These are phyloP conservation scores for Acanthiza pusilla DNA, from an alignment of 2,797 vertebrate genomes.

Conservation along the genomic window DNA sequence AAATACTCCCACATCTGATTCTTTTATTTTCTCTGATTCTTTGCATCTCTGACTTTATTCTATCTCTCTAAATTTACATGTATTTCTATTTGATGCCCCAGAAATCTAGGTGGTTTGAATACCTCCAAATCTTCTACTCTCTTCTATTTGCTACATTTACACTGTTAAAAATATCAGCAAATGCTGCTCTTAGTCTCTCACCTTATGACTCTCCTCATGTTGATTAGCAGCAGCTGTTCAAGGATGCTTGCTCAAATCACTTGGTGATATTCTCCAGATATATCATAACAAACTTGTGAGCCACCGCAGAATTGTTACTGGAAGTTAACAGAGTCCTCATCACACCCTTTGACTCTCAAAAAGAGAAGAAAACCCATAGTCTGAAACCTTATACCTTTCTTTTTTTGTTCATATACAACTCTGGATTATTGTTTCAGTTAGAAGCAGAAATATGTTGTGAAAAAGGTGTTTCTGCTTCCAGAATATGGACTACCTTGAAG, in stretches of 20 bases:
- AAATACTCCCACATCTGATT: neutral
- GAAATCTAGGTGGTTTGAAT: neutral
- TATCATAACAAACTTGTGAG: neutral
- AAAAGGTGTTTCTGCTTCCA: neutral
- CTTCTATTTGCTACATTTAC: neutral
- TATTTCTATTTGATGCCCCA: neutral
- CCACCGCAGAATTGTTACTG: neutral
- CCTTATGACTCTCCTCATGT: neutral
- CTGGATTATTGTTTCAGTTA: neutral
- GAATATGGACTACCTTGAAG: neutral
- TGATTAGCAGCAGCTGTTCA: neutral
- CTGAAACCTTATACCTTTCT: neutral
- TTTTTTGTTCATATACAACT: neutral
- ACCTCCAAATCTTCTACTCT: neutral
- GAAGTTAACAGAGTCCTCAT: neutral
- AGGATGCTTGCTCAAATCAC: neutral
- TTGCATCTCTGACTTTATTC: neutral
- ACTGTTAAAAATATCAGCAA: neutral
- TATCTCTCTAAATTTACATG: constrained; percentile 6
- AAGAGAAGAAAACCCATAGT: neutral
- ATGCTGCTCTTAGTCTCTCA: neutral
- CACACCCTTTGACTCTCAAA: neutral
- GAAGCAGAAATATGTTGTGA: neutral
- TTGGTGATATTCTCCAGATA: neutral
- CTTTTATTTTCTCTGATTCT: neutral